Percentiles rank a stretch among this genome's conserved stretches.
Evolutionary conservation across 2,797 vertebrate species (phyloP).

Genomic region (Megalops cyprinoides): DNA sequence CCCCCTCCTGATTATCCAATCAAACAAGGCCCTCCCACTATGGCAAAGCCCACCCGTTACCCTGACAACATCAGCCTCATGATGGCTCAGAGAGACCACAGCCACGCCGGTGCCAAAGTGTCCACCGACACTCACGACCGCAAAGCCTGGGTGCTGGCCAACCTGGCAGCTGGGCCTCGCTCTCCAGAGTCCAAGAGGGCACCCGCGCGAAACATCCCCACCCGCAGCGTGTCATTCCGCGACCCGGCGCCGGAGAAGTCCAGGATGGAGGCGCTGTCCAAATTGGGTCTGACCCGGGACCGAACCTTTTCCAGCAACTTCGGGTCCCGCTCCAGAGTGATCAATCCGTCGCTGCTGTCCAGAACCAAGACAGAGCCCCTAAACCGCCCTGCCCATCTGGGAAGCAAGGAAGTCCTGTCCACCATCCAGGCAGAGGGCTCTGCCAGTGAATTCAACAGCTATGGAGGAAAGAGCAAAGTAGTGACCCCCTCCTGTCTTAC

Average conservation of each 20-base stretch:
- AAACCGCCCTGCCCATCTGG: background rate
- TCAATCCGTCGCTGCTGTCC: constrained; percentile 38
- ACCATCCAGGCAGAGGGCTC: constrained; percentile 20
- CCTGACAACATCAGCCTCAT: constrained; percentile 86
- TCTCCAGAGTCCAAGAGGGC: constrained; percentile 51
- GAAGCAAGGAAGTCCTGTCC: background rate
- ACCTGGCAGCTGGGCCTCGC: constrained; percentile 73
- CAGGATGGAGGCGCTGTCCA: constrained; percentile 76
- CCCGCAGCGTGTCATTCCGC: constrained; percentile 77
- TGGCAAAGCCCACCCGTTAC: constrained; percentile 73
- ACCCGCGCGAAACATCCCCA: constrained; percentile 55
- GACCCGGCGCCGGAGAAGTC: constrained; percentile 76
- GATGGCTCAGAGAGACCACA: constrained; percentile 75
- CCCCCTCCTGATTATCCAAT: constrained; percentile 30
- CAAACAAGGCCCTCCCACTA: constrained; percentile 65
- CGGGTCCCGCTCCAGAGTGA: constrained; percentile 15
- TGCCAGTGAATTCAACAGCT: constrained; percentile 42
- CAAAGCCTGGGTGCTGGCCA: constrained; percentile 83
- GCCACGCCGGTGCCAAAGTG: constrained; percentile 74
- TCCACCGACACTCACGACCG: constrained; percentile 82
- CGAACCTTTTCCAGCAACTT: constrained; percentile 50
- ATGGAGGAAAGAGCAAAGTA: constrained; percentile 37
- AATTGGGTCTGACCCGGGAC: constrained; percentile 73
- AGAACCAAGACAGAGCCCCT: constrained; percentile 31
- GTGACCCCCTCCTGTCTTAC: constrained; percentile 6